Evolutionary conservation across 2,113 vertebrate genomes (phyloP), one percentile per base, ranked within the genome.

Genomic region (Bufo bufo): DNA sequence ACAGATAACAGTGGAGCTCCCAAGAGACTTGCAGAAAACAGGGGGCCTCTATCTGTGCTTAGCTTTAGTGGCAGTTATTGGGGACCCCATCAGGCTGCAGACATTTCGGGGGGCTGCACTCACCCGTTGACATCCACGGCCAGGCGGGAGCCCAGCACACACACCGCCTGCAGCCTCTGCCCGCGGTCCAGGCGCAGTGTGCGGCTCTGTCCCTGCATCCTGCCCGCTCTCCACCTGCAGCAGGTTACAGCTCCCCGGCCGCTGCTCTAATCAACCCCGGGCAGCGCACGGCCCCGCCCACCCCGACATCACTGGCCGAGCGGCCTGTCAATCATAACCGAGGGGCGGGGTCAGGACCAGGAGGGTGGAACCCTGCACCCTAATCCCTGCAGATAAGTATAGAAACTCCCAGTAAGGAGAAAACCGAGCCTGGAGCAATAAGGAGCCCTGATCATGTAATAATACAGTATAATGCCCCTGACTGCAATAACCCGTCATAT

Each of bases 141-240:
- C 9, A 88, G 52, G 47, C 47, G 20, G 87, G 80, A 77, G 20
- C 87, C 87, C 71, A 88, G 80, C 80, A 88, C 87, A 88, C 79
- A 88, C 69, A 88, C 87, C 4, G 47, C 87, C 80, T 88, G 20
- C 80, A 43, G 14, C 17, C 87, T 77, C 69, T 84, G 80, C 45
- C 80, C 87, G 2, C 87, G 45, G 43, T 63, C 80, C 80, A 88
- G 45, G 0, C 87, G 87, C 87, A 88, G 1, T 2, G 87, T 88
- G 56, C 87, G 56, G 4, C 13, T 65, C 61, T n/a, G 61, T 12
- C 16, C 52, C 71, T 52, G 45, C 87, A 88, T 88, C 69, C 80
- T 87, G 33, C 7, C 10, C n/a, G 45, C 20, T 80, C 47, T 50
- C 20, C 52, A 75, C 43, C 79, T 82, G 79, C 66, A 8, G 52